Base-by-base conservation (phyloP, 2,797 vertebrate genomes). In the Ctenosaura bakeri region DNA sequence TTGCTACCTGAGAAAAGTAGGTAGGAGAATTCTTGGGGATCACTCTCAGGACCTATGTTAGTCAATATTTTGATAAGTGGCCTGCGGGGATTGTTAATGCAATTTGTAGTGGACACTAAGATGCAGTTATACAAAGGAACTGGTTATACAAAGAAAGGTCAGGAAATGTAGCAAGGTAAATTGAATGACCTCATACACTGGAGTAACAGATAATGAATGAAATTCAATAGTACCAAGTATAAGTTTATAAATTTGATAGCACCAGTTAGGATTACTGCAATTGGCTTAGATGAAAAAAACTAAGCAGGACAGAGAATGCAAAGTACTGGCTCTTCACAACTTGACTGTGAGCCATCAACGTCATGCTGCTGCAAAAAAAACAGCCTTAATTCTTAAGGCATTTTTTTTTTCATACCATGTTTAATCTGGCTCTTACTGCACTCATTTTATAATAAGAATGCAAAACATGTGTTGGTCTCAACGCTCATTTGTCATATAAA, bases 281-380 rank as follows among this genome's bases (percentile, higher is more conserved):
- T 64, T 89, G 54, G 32, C 56, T 62, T 84, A 64, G 73, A 89
- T 83, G 71, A 29, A 84, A 83, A 89, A 46, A 20, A 52, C 71
- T 84, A 84, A 42, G 46, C 13, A 84, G 32, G n/a, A 77, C 10
- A 64, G 81, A 83, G 56, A 84, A 38, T 35, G 38, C 10, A 52
- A 77, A 77, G 32, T 64, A 50, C 7, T 89, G 81, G 71, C 62
- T 62, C 13, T 77, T 64, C 56, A 54, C 24, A 38, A 46, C 24
- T 71, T 73, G 13, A 38, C 64, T 81, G 52, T 73, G 14, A 81
- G n/a, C 64, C 66, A 62, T 42, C 32, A 35, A 20, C 84, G 73
- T 76, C 73, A 77, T 76, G 42, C 71, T 66, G 46, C 16, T 84
- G 42, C 46, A 84, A 66, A 87, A 62, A n/a, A 10, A 77, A 7